Conservation (phyloP, 2,888 invertebrate genomes). For the Xylocampa areola region DNA sequence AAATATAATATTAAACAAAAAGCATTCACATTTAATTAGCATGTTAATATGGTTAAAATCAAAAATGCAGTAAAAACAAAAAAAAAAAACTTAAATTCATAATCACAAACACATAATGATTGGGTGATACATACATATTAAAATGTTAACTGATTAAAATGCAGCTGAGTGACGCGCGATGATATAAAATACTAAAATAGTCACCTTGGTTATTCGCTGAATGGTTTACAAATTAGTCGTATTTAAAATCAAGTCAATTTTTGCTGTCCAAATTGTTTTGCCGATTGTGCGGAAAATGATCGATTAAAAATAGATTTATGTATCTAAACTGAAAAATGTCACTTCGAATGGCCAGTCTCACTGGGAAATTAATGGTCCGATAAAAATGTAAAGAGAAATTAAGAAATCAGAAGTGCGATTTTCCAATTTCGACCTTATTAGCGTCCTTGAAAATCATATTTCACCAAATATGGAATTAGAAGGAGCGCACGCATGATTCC, state of each 20-base stretch:
- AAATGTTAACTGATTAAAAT: slow-evolving; percentile 88
- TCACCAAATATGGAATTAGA: slow-evolving; percentile 79
- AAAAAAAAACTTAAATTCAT: slow-evolving; percentile 74
- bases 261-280: slow-evolving; percentile 73
- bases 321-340: slow-evolving; percentile 60
- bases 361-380: neutral
- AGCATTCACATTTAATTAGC: slow-evolving; percentile 81
- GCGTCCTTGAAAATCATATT: slow-evolving; percentile 82
- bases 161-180: slow-evolving; percentile 60
- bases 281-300: slow-evolving; percentile 68
- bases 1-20: slow-evolving; percentile 71
- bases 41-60: slow-evolving; percentile 89
- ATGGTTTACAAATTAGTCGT: slow-evolving; percentile 71
- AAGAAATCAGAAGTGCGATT: slow-evolving; percentile 47
- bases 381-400: slow-evolving; percentile 13
- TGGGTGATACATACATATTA: slow-evolving; percentile 66
- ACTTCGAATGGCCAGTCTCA: slow-evolving; percentile 34
- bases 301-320: slow-evolving; percentile 48
- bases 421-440: slow-evolving; percentile 56
- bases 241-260: slow-evolving; percentile 83
- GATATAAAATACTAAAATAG: slow-evolving; percentile 49
- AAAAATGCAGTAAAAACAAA: slow-evolving; percentile 81
- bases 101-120: slow-evolving; percentile 79
- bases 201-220: slow-evolving; percentile 57
- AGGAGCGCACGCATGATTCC: slow-evolving; percentile 66